These are phyloP conservation scores for Aleiodes alternator DNA, from an alignment of 2,888 invertebrate species.

Conservation along the genomic window DNA sequence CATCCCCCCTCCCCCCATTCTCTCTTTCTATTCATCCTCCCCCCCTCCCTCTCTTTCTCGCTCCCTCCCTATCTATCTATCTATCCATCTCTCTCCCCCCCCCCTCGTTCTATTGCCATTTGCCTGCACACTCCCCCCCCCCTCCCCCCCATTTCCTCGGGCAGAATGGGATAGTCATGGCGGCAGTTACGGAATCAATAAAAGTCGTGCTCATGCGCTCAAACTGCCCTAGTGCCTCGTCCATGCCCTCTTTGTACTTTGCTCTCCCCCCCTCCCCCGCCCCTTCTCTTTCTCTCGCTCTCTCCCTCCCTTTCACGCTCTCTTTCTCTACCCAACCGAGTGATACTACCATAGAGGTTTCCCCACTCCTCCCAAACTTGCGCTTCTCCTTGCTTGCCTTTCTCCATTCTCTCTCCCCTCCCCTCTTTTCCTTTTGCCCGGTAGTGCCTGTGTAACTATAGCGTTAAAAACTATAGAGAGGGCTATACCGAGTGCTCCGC, in stretches of 20 bases:
- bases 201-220: constrained; percentile 76
- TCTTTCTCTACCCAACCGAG: no score
- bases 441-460: no score
- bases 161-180: constrained; percentile 71
- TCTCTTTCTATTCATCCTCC: constrained; percentile 55
- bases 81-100: constrained; percentile 51
- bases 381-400: no score
- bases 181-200: constrained; percentile 76
- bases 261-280: constrained; percentile 49
- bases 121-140: constrained; percentile 56
- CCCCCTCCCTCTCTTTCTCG: constrained; percentile 52
- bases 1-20: constrained; percentile 59
- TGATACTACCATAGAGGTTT: no score
- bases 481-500: constrained; percentile 65
- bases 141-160: constrained; percentile 58
- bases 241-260: constrained; percentile 55
- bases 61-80: constrained; percentile 53
- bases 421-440: no score
- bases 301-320: constrained; percentile 42
- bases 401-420: no score
- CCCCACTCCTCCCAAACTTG: no score
- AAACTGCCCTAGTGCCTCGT: constrained; percentile 72
- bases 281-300: no score
- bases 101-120: constrained; percentile 48
- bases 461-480: constrained; percentile 67